A percentile compares a stretch with the other conserved stretches of the same genome.
These are phyloP conservation scores for Arion vulgaris DNA, from an alignment of 1,140 invertebrate genomes.

Conservation along the genomic window DNA sequence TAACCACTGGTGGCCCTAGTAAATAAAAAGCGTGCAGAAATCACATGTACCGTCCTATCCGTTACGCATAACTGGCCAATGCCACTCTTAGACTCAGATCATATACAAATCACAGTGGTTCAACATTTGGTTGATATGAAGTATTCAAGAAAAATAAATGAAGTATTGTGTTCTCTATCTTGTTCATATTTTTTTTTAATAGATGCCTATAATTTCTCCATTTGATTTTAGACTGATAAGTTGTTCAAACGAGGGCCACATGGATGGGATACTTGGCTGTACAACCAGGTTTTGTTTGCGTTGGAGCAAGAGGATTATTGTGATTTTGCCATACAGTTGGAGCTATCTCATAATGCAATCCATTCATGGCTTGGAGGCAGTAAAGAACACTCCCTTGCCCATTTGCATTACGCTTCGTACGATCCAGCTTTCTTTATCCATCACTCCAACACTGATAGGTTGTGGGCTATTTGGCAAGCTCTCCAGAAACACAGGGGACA, in stretches of 20 bases:
- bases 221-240: background rate
- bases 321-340: conserved; percentile 52
- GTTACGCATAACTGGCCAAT: too few relatives aligned
- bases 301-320: conserved; percentile 52
- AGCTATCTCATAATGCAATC: conserved; percentile 48
- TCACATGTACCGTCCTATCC: too few relatives aligned
- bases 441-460: conserved; percentile 47
- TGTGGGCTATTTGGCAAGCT: conserved; percentile 50
- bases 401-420: conserved; percentile 49
- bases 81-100: too few relatives aligned
- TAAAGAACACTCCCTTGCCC: conserved; percentile 43
- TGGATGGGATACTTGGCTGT: conserved; percentile 46
- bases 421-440: conserved; percentile 48
- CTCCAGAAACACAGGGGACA: conserved; percentile 47
- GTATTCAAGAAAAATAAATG: too few relatives aligned
- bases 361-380: conserved; percentile 47
- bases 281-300: conserved; percentile 43
- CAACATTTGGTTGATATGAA: too few relatives aligned
- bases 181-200: too few relatives aligned
- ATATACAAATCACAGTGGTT: too few relatives aligned
- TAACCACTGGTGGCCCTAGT: too few relatives aligned
- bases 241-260: conserved; percentile 31
- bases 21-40: too few relatives aligned
- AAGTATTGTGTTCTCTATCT: too few relatives aligned
- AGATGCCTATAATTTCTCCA: background rate